Percentiles rank a stretch among this genome's conserved stretches.
Evolutionary conservation across 2,888 invertebrate genomes (phyloP).

Genomic region (Autographa pulchrina): DNA sequence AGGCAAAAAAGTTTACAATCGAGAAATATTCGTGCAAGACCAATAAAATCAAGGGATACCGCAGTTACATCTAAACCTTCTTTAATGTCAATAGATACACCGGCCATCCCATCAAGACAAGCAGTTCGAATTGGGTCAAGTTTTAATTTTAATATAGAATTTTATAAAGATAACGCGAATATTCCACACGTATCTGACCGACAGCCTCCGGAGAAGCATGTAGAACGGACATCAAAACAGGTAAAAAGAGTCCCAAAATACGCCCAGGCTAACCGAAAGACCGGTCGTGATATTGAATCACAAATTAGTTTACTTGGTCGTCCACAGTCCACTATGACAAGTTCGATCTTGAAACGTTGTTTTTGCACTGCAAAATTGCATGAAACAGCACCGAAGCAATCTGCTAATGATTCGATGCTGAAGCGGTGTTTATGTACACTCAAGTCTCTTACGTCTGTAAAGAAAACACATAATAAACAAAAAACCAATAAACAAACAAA

Average conservation of each 20-base stretch:
- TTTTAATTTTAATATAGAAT: conserved; percentile 67
- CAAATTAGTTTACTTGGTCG: not conserved
- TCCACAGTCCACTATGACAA: conserved; percentile 5
- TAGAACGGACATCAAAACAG: not conserved
- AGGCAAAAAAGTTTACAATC: conserved; percentile 37
- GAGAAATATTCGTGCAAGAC: conserved; percentile 28
- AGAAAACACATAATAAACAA: not conserved
- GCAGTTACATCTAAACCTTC: conserved; percentile 27
- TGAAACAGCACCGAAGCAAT: conserved; percentile 29
- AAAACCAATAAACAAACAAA: not conserved
- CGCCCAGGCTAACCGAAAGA: not conserved
- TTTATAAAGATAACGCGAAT: conserved; percentile 57
- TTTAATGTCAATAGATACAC: conserved; percentile 21
- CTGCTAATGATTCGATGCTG: not conserved
- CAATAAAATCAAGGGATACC: conserved; percentile 23
- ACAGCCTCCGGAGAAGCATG: not conserved
- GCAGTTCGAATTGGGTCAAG: conserved; percentile 62
- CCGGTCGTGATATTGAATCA: not conserved
- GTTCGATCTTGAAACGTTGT: conserved; percentile 2
- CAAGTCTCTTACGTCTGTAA: not conserved
- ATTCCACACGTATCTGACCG: not conserved
- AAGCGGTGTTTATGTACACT: not conserved
- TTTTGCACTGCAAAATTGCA: conserved; percentile 64
- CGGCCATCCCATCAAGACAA: conserved; percentile 46
- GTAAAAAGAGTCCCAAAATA: not conserved